Conservation (phyloP, 2,797 vertebrate genomes). For the Platyrinchus mystaceus region DNA sequence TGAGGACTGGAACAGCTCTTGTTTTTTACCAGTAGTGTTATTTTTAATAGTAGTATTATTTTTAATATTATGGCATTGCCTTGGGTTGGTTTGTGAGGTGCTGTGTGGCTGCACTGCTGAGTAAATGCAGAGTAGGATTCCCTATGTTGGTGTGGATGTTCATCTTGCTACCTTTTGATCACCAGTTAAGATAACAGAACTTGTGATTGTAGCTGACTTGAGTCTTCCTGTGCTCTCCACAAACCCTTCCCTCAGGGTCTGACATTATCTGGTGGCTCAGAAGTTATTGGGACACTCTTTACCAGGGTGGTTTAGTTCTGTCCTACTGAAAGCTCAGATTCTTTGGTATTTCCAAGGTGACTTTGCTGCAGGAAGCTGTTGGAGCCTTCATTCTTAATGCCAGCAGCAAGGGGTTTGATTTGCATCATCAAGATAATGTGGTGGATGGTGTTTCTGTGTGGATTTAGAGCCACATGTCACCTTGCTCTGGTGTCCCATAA, state of each 20-base stretch:
- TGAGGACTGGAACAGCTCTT: not conserved
- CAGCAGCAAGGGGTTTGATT: not conserved
- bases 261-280: not conserved
- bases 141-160: not conserved
- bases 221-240: not conserved
- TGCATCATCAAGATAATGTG: not conserved
- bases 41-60: not conserved
- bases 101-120: not conserved
- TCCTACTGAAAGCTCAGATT: not conserved
- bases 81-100: not conserved
- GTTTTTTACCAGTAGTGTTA: not conserved
- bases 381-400: not conserved
- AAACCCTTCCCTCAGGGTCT: not conserved
- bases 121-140: not conserved
- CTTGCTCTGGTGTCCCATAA: not conserved
- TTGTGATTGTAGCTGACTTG: not conserved
- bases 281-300: not conserved
- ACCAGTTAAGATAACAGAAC: not conserved
- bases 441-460: not conserved
- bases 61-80: not conserved
- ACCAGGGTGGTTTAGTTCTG: not conserved
- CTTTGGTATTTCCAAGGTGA: not conserved
- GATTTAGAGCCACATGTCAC: not conserved
- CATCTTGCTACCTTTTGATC: not conserved
- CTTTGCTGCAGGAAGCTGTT: not conserved